Percentiles rank a stretch among this genome's conserved stretches.
These are phyloP conservation scores for Syrrhaptes paradoxus DNA, from an alignment of 2,113 vertebrate species.

Conservation along the genomic window DNA sequence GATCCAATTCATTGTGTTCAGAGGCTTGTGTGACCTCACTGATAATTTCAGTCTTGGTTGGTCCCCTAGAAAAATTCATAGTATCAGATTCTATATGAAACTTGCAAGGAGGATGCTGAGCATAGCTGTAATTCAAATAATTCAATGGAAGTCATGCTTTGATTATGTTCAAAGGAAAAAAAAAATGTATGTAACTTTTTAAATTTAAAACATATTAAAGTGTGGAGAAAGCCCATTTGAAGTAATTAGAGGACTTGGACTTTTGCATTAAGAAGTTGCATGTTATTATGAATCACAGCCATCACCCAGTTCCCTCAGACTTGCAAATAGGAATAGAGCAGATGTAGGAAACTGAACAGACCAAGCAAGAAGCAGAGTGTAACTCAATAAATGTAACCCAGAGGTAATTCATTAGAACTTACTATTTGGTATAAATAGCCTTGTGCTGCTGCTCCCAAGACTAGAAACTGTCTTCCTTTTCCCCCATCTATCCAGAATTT, in stretches of 20 bases:
- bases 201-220: slow-evolving; percentile 46
- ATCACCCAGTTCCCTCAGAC: slow-evolving; percentile 19
- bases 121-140: neutral
- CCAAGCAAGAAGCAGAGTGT: neutral
- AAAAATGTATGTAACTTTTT: neutral
- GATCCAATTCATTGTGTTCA: neutral
- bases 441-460: neutral
- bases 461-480: neutral
- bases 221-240: slow-evolving; percentile 29
- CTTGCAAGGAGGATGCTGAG: neutral
- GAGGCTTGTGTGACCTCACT: neutral
- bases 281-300: neutral
- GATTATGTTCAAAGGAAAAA: slow-evolving; percentile 60
- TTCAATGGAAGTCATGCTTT: neutral
- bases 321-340: slow-evolving; percentile 21
- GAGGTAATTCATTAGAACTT: neutral
- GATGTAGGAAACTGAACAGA: neutral
- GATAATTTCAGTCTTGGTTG: neutral
- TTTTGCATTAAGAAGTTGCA: slow-evolving; percentile 7
- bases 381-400: slow-evolving; percentile 25
- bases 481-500: neutral
- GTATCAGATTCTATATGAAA: neutral
- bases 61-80: neutral
- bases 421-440: neutral
- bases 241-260: slow-evolving; percentile 11